Evolutionary conservation across 2,797 vertebrate species (phyloP).

Genomic region (Pyrocephalus nanus): DNA sequence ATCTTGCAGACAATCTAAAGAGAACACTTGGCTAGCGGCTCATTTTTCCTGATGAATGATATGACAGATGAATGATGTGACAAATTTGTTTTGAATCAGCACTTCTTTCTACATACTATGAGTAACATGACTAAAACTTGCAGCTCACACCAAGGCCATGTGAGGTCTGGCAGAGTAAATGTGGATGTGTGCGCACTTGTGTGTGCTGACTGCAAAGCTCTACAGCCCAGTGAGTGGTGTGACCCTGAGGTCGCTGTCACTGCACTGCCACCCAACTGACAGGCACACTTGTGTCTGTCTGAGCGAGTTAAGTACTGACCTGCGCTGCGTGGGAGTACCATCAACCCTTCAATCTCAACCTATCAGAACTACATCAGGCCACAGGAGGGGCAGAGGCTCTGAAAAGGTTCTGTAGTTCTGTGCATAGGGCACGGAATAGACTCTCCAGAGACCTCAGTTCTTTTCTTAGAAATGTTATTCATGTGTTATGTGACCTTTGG

Average conservation of each 20-base stretch:
- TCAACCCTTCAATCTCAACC: background rate
- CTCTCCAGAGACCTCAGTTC: background rate
- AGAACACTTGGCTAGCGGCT: background rate
- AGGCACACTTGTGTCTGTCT: background rate
- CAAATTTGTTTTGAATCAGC: background rate
- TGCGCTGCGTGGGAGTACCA: accelerated
- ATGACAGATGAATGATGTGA: background rate
- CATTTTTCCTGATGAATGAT: background rate
- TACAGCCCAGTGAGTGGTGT: background rate
- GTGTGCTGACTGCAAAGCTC: background rate
- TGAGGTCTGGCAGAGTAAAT: background rate
- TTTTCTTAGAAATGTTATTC: background rate
- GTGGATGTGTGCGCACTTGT: background rate
- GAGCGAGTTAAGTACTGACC: background rate
- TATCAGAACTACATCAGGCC: background rate
- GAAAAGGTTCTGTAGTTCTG: background rate
- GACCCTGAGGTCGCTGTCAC: background rate
- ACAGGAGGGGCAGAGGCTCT: background rate
- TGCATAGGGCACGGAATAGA: background rate
- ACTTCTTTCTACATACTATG: background rate
- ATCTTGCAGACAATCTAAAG: background rate
- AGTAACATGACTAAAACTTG: background rate
- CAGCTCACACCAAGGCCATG: background rate
- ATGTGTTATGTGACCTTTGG: background rate
- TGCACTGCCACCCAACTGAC: background rate